Percentiles rank a stretch among this genome's conserved stretches.
Conservation (phyloP, 2,113 vertebrate genomes). For the Lasiurus cinereus region DNA sequence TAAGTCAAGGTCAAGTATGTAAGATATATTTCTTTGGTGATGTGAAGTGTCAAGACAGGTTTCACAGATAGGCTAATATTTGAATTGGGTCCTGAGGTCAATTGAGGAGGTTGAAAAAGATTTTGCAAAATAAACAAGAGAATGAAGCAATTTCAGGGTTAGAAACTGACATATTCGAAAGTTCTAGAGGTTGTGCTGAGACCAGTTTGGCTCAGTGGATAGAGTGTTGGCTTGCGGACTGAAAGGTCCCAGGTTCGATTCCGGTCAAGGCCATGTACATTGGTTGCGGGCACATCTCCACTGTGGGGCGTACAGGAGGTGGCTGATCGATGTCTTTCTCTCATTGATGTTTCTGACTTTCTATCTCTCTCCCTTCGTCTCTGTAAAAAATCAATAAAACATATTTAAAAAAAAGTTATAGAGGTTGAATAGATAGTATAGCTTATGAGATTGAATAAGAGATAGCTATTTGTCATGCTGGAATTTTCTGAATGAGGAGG, state of each 20-base stretch:
- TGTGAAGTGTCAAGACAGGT: neutral
- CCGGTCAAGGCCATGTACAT: no score
- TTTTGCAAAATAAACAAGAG: conserved; percentile 25
- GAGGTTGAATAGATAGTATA: neutral
- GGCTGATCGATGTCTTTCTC: no score
- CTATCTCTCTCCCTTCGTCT: no score
- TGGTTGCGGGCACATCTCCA: no score
- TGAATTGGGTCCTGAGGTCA: neutral
- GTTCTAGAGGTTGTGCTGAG: no score
- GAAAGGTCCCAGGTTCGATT: no score
- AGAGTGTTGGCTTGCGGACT: no score
- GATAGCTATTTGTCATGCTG: neutral
- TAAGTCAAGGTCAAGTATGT: neutral
- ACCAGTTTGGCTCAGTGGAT: no score
- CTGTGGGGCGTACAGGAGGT: no score
- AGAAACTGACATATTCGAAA: neutral
- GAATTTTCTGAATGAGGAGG: neutral
- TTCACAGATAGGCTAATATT: neutral
- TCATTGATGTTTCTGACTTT: no score
- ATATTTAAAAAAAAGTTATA: no score
- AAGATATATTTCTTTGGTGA: neutral
- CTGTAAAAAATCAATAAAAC: no score
- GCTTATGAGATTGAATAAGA: neutral
- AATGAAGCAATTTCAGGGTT: neutral
- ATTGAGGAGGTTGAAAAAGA: neutral